These are phyloP conservation scores for Platycheirus rosarum DNA, from an alignment of 2,888 invertebrate species.

Conservation along the genomic window DNA sequence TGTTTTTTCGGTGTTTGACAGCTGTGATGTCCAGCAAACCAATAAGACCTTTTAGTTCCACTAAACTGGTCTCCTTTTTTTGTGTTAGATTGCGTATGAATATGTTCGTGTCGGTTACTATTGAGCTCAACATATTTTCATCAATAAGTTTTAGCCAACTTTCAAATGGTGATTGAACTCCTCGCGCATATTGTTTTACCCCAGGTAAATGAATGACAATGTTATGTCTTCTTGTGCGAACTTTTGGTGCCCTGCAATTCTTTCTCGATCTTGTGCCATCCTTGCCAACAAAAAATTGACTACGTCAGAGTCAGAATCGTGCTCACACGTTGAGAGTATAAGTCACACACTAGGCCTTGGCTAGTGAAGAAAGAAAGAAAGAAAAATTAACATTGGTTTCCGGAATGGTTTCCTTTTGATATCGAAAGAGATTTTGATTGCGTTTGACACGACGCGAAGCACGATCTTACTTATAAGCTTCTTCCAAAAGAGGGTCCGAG, in stretches of 20 bases:
- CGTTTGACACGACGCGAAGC: no score
- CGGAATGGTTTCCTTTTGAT: no score
- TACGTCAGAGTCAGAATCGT: conserved; percentile 15
- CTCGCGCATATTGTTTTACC: conserved; percentile 24
- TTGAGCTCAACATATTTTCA: conserved; percentile 39
- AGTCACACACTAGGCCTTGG: no score
- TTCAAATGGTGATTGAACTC: conserved; percentile 23
- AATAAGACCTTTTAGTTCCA: no score
- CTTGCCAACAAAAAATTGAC: conserved; percentile 14
- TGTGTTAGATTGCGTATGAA: conserved; percentile 25
- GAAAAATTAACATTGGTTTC: no score
- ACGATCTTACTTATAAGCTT: no score
- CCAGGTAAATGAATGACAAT: conserved; percentile 31
- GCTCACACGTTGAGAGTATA: no score
- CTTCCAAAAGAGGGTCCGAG: no score
- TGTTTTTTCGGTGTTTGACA: no score
- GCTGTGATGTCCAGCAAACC: no score
- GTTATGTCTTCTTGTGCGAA: conserved; percentile 21
- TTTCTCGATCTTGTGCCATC: conserved; percentile 18
- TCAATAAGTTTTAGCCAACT: conserved; percentile 23
- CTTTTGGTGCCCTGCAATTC: conserved; percentile 18
- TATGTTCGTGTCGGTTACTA: conserved; percentile 26
- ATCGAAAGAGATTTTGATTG: no score
- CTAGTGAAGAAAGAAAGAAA: no score
- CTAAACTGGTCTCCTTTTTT: neutral